Percentiles rank a stretch among this genome's conserved stretches.
Evolutionary conservation across 2,113 vertebrate species (phyloP).

Genomic region (Orycteropus afer): DNA sequence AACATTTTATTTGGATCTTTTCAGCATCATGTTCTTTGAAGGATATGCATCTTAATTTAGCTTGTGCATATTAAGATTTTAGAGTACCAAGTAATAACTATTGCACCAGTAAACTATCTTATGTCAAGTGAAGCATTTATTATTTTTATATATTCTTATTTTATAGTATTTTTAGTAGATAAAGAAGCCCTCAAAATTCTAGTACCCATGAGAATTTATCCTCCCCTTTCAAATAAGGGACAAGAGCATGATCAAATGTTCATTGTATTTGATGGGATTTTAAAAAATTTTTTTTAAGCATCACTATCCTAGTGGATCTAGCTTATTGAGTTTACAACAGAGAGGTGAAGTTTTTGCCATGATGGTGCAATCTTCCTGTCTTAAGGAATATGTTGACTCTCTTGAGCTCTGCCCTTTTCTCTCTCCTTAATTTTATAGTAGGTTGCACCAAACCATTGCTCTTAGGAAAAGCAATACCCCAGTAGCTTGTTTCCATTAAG

Average conservation of each 20-base stretch:
- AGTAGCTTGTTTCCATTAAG: background rate
- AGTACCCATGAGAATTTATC: background rate
- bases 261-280: background rate
- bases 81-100: background rate
- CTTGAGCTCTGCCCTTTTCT: background rate
- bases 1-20: background rate
- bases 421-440: slow-evolving; percentile 6
- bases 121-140: background rate
- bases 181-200: background rate
- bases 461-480: background rate
- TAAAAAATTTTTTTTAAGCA: background rate
- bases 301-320: background rate
- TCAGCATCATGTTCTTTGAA: background rate
- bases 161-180: background rate
- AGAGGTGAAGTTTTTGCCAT: background rate
- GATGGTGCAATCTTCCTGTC: background rate
- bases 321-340: background rate
- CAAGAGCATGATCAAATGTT: background rate
- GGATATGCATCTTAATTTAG: background rate
- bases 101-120: background rate
- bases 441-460: background rate
- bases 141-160: background rate
- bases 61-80: background rate
- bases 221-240: background rate
- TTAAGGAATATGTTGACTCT: background rate